Evolutionary conservation across 1,140 invertebrate genomes (phyloP).

Genomic region (Euglossa dilemma): DNA sequence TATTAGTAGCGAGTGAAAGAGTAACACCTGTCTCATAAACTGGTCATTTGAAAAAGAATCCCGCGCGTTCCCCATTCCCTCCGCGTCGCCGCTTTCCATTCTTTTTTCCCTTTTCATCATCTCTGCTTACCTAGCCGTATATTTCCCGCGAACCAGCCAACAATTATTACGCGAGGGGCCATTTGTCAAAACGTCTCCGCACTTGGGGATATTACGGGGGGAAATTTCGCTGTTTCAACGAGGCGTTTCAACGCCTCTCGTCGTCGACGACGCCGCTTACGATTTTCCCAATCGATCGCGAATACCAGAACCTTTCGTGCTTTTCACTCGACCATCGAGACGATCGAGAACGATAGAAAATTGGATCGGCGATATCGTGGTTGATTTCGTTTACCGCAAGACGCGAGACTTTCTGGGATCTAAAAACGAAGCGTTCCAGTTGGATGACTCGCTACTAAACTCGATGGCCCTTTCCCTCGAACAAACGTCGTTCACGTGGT

Average conservation of each 20-base stretch:
- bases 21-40: conserved; percentile 27
- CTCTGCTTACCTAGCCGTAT: conserved; percentile 24
- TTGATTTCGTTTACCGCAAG: not conserved
- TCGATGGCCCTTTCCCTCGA: not conserved
- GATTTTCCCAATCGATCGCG: not conserved
- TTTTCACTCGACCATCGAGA: not conserved
- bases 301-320: not conserved
- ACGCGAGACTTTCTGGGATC: not conserved
- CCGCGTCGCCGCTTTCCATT: not conserved
- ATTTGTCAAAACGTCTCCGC: conserved; percentile 33
- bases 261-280: not conserved
- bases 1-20: not conserved
- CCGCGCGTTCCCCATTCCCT: not conserved
- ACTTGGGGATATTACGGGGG: not conserved
- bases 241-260: not conserved
- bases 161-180: conserved; percentile 33
- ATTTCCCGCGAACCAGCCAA: conserved; percentile 14
- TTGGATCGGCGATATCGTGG: not conserved
- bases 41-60: conserved; percentile 22
- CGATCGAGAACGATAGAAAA: not conserved
- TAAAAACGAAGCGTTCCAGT: not conserved
- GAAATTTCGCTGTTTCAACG: not conserved
- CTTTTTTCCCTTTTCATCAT: conserved; percentile 5
- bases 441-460: not conserved
- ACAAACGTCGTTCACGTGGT: not conserved